Evolutionary conservation across 2,113 vertebrate species (phyloP), one percentile per base, ranked within the genome.

Genomic region (Nestor notabilis): DNA sequence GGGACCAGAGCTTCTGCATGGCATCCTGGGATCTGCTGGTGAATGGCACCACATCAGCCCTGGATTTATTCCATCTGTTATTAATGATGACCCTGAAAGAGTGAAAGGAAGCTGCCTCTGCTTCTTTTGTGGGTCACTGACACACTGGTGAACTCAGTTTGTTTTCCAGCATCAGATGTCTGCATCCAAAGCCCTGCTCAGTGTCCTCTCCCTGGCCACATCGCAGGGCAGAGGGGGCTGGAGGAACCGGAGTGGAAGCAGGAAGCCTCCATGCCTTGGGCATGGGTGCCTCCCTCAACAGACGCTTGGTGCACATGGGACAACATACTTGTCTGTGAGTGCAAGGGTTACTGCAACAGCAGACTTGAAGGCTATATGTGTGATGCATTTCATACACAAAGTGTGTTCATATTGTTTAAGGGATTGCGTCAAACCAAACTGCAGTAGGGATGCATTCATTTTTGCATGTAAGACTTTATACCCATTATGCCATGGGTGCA

Each of bases 121-220:
- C 44, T 72, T 86, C 83, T 74, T 74, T 78, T 55, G 83, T 76
- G 95, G 95, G 91, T 93, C 74, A 83, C 52, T 87, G 94, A 87
- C 91, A 87, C 46, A 6, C 58, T 2, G 74, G 83, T 95, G 96
- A 95, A 94, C 95, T 70, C 90, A 56, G 94, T 94, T 70, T 94
- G 90, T 77, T 97, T 97, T 97, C 91, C 95, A 91, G 89, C 89
- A 93, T 95, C 95, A 53, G 65, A 27, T 96, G 74, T 95, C 95
- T 13, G 47, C 0, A 3, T 74, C 71, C 58, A 5, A 35, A 65
- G 55, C 65, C 77, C 31, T 41, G 44, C 72, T 44, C n/a, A 5
- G 31, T 13, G 83, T 66, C 83, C 83, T 60, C 63, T 93, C 55
- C 49, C 53, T 2, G 13, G 39, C 43, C 0, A 0, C 0, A 0